phyloP scores from a whole-genome alignment of 1,140 invertebrate species.

The Neodiprion fabricii region DNA sequence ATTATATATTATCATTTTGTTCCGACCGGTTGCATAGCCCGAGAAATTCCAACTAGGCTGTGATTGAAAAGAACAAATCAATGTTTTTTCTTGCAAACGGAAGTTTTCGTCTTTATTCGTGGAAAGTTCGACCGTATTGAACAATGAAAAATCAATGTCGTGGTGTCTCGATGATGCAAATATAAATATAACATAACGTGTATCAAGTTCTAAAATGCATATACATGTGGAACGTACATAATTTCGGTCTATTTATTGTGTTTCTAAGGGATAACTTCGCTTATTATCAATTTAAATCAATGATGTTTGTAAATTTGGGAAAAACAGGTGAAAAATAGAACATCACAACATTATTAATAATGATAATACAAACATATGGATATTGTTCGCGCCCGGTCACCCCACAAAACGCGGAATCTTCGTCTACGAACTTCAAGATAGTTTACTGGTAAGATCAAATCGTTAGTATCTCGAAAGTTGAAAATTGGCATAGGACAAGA shows the following conservation, averaged over 20 bases:
- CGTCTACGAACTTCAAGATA: background rate
- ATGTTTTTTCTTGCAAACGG: background rate
- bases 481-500: background rate
- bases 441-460: background rate
- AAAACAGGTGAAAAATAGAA: background rate
- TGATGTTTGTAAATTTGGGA: background rate
- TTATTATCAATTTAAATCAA: background rate
- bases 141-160: conserved; percentile 1
- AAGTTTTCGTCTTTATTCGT: background rate
- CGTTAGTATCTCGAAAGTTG: too few species aligned
- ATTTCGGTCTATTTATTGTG: background rate
- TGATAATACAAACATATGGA: background rate
- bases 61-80: conserved; percentile 36
- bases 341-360: too few species aligned
- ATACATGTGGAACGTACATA: background rate
- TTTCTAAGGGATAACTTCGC: background rate
- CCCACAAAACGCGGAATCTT: background rate
- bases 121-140: background rate
- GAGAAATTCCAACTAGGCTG: conserved; percentile 50
- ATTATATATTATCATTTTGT: background rate
- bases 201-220: background rate
- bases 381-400: background rate
- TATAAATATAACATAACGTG: background rate
- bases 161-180: conserved; percentile 4
- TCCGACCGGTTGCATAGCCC: conserved; percentile 13